phyloP scores from a whole-genome alignment of 2,797 vertebrate species.

The Echiichthys vipera region DNA sequence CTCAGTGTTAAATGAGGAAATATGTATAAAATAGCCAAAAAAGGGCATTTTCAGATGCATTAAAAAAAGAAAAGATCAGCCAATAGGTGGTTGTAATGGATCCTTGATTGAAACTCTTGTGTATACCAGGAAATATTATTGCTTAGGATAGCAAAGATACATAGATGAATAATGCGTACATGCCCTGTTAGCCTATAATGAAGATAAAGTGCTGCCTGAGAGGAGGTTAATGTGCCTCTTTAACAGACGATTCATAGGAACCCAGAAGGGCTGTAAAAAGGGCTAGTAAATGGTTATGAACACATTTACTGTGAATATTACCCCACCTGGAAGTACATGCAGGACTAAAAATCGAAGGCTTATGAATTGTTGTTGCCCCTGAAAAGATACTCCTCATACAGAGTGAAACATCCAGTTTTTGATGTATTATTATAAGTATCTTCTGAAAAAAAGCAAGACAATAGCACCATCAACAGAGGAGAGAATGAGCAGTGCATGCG shows the following conservation, averaged over 20 bases:
- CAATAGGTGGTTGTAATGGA: constrained; percentile 35
- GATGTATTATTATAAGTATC: constrained; percentile 9
- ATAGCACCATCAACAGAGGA: background rate
- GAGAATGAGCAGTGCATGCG: background rate
- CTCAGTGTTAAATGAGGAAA: constrained; percentile 48
- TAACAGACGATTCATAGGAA: constrained; percentile 72
- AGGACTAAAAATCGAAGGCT: constrained; percentile 34
- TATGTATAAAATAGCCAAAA: constrained; percentile 49
- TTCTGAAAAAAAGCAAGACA: background rate
- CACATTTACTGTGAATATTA: constrained; percentile 65
- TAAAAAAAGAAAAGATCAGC: constrained; percentile 42
- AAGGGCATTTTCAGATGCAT: constrained; percentile 65
- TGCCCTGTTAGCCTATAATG: constrained; percentile 70
- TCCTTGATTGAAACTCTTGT: constrained; percentile 50
- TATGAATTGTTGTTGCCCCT: constrained; percentile 18
- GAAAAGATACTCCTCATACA: background rate
- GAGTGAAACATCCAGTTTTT: constrained; percentile 7
- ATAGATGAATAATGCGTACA: constrained; percentile 72
- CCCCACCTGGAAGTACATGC: constrained; percentile 29
- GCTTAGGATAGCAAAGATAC: constrained; percentile 57
- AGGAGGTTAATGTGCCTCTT: constrained; percentile 78
- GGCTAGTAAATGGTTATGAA: constrained; percentile 69
- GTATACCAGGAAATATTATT: constrained; percentile 57
- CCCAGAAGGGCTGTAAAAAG: constrained; percentile 67
- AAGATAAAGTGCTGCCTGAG: constrained; percentile 66